These are phyloP conservation scores for Chrysomela aeneicollis DNA, from an alignment of 2,888 invertebrate genomes.

Conservation along the genomic window DNA sequence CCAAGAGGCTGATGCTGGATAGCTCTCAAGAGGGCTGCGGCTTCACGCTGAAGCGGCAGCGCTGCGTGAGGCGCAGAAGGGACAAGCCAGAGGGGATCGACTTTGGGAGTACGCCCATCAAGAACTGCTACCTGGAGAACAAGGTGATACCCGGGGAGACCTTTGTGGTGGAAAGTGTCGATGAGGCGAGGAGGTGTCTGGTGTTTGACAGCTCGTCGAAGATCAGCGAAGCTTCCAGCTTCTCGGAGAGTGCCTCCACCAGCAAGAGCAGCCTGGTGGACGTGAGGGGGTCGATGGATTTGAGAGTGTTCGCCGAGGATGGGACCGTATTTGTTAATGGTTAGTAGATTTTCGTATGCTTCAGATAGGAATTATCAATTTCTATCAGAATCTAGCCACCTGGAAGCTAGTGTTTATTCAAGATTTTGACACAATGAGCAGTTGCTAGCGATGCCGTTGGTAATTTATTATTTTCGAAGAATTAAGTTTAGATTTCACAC, in stretches of 20 bases:
- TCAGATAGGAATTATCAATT: too few relatives aligned
- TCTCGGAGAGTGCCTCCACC: slow-evolving; percentile 47
- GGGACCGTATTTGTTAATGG: slow-evolving; percentile 59
- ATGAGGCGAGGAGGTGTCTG: slow-evolving; percentile 56
- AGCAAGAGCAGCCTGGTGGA: slow-evolving; percentile 47
- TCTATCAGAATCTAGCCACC: too few relatives aligned
- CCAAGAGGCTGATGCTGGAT: slow-evolving; percentile 45
- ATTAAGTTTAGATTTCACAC: too few relatives aligned
- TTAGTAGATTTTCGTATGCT: slow-evolving; percentile 53
- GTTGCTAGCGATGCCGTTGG: too few relatives aligned
- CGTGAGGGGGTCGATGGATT: slow-evolving; percentile 57
- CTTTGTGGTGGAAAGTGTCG: slow-evolving; percentile 32
- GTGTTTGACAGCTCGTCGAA: slow-evolving; percentile 57
- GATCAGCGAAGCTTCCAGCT: slow-evolving; percentile 40
- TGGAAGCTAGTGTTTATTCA: too few relatives aligned
- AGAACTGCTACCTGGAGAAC: slow-evolving; percentile 47
- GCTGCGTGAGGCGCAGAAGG: slow-evolving; percentile 67
- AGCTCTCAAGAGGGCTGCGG: slow-evolving; percentile 45
- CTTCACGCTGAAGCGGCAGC: slow-evolving; percentile 64
- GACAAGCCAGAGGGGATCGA: slow-evolving; percentile 35
- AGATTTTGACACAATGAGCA: too few relatives aligned
- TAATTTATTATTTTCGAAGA: too few relatives aligned
- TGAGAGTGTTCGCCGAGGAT: slow-evolving; percentile 55
- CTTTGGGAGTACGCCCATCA: slow-evolving; percentile 46
- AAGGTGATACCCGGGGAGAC: slow-evolving; percentile 38